Base-by-base conservation (phyloP, 1,140 invertebrate species). In the Tetraneura akinire region DNA sequence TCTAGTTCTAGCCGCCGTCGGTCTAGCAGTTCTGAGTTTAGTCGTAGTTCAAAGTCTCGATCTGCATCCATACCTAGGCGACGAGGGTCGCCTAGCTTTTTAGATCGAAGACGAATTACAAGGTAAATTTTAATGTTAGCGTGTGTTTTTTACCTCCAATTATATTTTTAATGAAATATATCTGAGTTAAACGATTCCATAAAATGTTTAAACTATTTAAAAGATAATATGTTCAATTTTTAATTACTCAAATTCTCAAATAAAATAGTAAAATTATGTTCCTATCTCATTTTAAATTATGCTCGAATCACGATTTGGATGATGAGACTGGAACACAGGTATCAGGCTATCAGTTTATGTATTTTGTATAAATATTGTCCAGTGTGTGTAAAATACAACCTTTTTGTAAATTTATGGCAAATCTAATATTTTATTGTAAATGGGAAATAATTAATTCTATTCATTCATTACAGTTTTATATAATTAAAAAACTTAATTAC, bases 91-190 rank as follows among this genome's bases (percentile, higher is more conserved):
- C 90, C 90, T 8, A 90, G 89, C 82, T 90, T 90, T 83, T 84
- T 90, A 49, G 90, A 90, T 83, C 87, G 88, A 84, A 84, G 90
- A 62, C 85, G 90, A 55, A 90, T 90, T 51, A 90, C 90, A 29
- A 90, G 89, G 89, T 90, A 85, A 84, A 64, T 47, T 82, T 81
- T 42, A 78, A 42, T 42, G 16, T 62, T 21, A 68, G 21, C 47
- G 74, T 78, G 74, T 78, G 74, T 78, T 78, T 42, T 78, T 32
- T 78, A 78, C 23, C 53, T 57, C 32, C 42, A 23, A 42, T 81
- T 70, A 60, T 18, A 74, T 74, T 62, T 62, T 78, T 45, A 47
- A 60, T 78, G 9, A 78, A 78, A 78, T 45, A 78, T 78, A 55
- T 57, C n/a, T 32, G 32, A 76, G 74, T 45, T 78, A 62, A 60